Evolutionary conservation across 2,888 invertebrate species (phyloP).

Genomic region (Syrista parreyssii): DNA sequence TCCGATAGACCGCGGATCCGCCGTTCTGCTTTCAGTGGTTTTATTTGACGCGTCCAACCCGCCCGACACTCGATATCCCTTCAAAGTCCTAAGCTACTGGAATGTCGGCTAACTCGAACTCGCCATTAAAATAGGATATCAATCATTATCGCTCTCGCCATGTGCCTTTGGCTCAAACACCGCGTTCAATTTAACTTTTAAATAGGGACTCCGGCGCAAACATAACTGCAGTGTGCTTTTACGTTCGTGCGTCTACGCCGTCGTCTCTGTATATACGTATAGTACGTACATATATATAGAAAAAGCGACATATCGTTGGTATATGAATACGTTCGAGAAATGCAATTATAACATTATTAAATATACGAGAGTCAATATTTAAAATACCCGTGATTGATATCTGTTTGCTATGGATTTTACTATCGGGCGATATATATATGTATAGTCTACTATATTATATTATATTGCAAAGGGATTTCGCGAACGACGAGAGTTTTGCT

Average conservation of each 20-base stretch:
- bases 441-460: background rate
- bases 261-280: background rate
- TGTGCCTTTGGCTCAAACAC: background rate
- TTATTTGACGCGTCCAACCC: background rate
- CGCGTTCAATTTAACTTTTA: conserved; percentile 1
- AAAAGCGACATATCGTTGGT: background rate
- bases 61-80: conserved; percentile 36
- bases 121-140: conserved; percentile 21
- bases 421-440: background rate
- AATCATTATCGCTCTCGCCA: background rate
- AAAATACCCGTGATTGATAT: conserved; percentile 52
- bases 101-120: background rate
- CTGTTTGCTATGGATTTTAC: conserved; percentile 36
- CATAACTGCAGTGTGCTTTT: background rate
- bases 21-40: background rate
- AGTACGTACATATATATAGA: no score
- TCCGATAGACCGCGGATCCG: background rate
- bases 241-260: background rate
- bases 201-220: background rate
- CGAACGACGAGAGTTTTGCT: conserved; percentile 31
- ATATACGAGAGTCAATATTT: conserved; percentile 51
- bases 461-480: background rate
- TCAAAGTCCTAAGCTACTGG: conserved; percentile 27
- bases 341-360: conserved; percentile 46
- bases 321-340: conserved; percentile 12